These are phyloP conservation scores for Rotaria sp. DNA, from an alignment of 2,888 invertebrate genomes.

Conservation along the genomic window DNA sequence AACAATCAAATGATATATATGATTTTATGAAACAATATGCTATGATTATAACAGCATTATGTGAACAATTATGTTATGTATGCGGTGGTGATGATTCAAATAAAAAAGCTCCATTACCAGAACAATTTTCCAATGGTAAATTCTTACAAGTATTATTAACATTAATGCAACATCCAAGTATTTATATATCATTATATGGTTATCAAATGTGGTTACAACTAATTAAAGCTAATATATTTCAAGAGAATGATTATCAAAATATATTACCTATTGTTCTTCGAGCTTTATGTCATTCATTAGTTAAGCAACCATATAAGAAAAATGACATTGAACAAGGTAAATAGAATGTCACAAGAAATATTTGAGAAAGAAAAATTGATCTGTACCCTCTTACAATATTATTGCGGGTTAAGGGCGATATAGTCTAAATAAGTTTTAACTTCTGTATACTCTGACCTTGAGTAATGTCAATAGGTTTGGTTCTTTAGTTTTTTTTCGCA, in stretches of 20 bases:
- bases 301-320: neutral
- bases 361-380: too few relatives aligned
- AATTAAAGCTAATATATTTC: neutral
- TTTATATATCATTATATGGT: conserved; percentile 7
- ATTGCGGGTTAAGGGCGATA: too few relatives aligned
- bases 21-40: conserved; percentile 26
- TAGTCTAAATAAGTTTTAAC: too few relatives aligned
- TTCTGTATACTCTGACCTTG: too few relatives aligned
- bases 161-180: conserved; percentile 25
- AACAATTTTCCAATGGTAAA: neutral
- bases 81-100: neutral
- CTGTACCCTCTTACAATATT: too few relatives aligned
- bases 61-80: conserved; percentile 28
- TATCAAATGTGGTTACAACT: conserved; percentile 29
- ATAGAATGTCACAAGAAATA: neutral
- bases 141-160: neutral
- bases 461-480: too few relatives aligned
- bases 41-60: neutral
- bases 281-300: conserved; percentile 21
- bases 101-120: neutral
- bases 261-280: neutral
- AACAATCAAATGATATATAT: neutral
- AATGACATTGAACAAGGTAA: neutral
- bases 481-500: too few relatives aligned
- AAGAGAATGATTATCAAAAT: neutral